Percentiles rank a stretch among this genome's conserved stretches.
Conservation (phyloP, 2,888 invertebrate genomes). For the Rhagophthalmus giganteus region DNA sequence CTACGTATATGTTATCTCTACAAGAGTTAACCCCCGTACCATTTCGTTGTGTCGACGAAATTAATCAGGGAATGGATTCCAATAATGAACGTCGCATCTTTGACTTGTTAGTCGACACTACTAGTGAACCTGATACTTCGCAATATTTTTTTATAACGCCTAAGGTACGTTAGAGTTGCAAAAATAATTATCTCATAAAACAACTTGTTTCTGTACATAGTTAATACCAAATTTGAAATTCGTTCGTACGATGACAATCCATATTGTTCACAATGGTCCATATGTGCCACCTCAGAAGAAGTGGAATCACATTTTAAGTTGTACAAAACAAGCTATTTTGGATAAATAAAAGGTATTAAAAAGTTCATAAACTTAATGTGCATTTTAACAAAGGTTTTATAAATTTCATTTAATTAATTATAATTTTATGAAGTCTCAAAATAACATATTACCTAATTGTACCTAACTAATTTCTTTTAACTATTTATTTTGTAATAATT, state of each 20-base stretch:
- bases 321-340: conserved; percentile 6
- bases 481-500: no score
- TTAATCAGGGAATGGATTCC: conserved; percentile 87
- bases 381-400: no score
- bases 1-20: conserved; percentile 87
- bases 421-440: no score
- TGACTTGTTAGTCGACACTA: conserved; percentile 75
- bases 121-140: conserved; percentile 67
- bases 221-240: conserved; percentile 72
- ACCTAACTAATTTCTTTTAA: no score
- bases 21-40: conserved; percentile 90
- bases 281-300: conserved; percentile 50
- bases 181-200: conserved; percentile 1
- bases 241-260: conserved; percentile 68
- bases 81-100: conserved; percentile 81
- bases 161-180: conserved; percentile 65
- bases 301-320: conserved; percentile 44
- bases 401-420: no score
- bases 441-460: no score
- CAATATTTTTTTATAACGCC: conserved; percentile 94
- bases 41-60: conserved; percentile 79
- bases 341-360: conserved; percentile 2
- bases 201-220: conserved; percentile 57
- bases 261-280: conserved; percentile 78
- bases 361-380: no score